phyloP scores from a whole-genome alignment of 2,797 vertebrate species.

The Meda fulgida region DNA sequence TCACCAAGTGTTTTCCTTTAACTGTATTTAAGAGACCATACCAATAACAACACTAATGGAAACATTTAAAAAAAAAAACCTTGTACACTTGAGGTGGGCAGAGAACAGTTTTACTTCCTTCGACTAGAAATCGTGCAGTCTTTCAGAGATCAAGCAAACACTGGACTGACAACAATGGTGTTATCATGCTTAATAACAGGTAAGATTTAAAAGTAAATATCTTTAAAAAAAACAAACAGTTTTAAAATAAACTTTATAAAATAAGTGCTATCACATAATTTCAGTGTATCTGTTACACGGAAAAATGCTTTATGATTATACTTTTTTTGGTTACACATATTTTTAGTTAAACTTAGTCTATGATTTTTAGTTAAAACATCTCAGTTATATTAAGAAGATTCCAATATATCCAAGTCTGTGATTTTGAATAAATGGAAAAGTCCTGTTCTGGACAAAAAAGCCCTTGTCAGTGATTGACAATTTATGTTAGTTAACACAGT shows the following conservation, averaged over 20 bases:
- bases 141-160: neutral
- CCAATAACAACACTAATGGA: neutral
- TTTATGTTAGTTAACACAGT: neutral
- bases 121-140: neutral
- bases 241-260: too few species aligned
- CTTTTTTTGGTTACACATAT: neutral
- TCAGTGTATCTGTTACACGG: neutral
- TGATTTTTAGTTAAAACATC: neutral
- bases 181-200: slow-evolving; percentile 6
- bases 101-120: slow-evolving; percentile 24
- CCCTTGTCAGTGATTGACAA: neutral
- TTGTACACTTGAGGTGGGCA: neutral
- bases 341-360: neutral
- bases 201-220: neutral
- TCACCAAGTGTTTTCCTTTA: neutral
- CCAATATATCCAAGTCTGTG: neutral
- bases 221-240: too few species aligned
- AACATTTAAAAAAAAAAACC: neutral
- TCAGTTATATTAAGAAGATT: neutral
- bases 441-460: too few species aligned
- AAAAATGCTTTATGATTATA: neutral
- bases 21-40: neutral
- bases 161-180: slow-evolving; percentile 13
- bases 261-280: too few species aligned
- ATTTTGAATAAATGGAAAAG: neutral